Conservation (phyloP, 2,797 vertebrate species). For the Melanotaenia parkinsoni region DNA sequence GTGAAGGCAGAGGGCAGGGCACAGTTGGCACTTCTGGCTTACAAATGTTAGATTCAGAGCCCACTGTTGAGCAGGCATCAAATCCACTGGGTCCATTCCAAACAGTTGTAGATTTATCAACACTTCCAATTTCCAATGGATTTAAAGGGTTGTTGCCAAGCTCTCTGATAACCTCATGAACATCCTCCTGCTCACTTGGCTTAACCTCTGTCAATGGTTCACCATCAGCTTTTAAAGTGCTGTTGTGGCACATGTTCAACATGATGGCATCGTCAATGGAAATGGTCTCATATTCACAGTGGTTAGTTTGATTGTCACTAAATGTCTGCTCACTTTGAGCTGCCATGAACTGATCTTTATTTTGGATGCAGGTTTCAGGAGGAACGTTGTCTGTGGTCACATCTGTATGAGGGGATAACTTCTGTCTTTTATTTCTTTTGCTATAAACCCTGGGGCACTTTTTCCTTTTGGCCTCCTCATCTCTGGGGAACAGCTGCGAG, state of each 20-base stretch:
- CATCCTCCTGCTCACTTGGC: slow-evolving; percentile 54
- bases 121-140: slow-evolving; percentile 70
- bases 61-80: slow-evolving; percentile 53
- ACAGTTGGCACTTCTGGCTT: slow-evolving; percentile 67
- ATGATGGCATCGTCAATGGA: slow-evolving; percentile 87
- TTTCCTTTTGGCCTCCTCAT: slow-evolving; percentile 86
- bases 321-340: slow-evolving; percentile 78
- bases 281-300: slow-evolving; percentile 86
- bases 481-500: slow-evolving; percentile 91
- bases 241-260: slow-evolving; percentile 87
- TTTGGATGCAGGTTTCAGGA: slow-evolving; percentile 60
- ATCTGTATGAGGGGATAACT: slow-evolving; percentile 57
- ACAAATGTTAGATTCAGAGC: slow-evolving; percentile 70
- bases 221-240: slow-evolving; percentile 69
- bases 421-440: slow-evolving; percentile 88
- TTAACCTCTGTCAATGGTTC: slow-evolving; percentile 52
- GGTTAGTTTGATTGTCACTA: slow-evolving; percentile 78
- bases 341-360: slow-evolving; percentile 73
- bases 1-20: slow-evolving; percentile 55
- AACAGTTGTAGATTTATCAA: slow-evolving; percentile 69
- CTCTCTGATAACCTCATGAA: slow-evolving; percentile 60
- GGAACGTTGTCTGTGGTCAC: slow-evolving; percentile 38
- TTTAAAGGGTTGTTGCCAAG: slow-evolving; percentile 66
- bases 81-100: slow-evolving; percentile 78
- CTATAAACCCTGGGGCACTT: slow-evolving; percentile 92